Evolutionary conservation across 2,113 vertebrate species (phyloP).

Genomic region (Himantopus leucocephalus): DNA sequence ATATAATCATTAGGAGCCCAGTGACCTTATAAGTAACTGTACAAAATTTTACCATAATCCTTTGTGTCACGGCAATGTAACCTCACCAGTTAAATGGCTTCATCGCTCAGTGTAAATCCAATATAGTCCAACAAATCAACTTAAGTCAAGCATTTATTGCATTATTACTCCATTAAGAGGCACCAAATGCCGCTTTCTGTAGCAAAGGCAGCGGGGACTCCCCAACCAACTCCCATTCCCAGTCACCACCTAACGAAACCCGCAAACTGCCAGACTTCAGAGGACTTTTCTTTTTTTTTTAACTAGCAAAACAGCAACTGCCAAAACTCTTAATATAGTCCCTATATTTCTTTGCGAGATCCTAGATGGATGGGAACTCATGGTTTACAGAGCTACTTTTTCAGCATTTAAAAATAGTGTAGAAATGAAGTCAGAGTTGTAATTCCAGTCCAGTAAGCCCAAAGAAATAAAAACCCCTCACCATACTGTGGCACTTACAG

Average conservation of each 20-base stretch:
- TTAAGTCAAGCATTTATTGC: neutral
- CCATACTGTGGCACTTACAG: neutral
- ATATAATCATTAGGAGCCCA: neutral
- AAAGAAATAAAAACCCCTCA: fast-evolving
- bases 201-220: neutral
- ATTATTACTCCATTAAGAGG: neutral
- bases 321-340: neutral
- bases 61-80: neutral
- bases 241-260: neutral
- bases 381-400: neutral
- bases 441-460: neutral
- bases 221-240: neutral
- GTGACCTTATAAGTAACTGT: neutral
- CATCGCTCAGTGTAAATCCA: neutral
- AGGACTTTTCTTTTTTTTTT: neutral
- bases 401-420: neutral
- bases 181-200: neutral
- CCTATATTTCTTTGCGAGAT: neutral
- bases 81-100: neutral
- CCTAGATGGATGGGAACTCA: neutral
- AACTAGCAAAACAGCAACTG: neutral
- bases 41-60: neutral
- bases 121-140: neutral
- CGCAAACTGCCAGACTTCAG: neutral
- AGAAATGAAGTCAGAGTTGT: neutral